A percentile compares a stretch with the other conserved stretches of the same genome.
Evolutionary conservation across 1,140 invertebrate genomes (phyloP).

Genomic region (Pseudomyrmex sp.): DNA sequence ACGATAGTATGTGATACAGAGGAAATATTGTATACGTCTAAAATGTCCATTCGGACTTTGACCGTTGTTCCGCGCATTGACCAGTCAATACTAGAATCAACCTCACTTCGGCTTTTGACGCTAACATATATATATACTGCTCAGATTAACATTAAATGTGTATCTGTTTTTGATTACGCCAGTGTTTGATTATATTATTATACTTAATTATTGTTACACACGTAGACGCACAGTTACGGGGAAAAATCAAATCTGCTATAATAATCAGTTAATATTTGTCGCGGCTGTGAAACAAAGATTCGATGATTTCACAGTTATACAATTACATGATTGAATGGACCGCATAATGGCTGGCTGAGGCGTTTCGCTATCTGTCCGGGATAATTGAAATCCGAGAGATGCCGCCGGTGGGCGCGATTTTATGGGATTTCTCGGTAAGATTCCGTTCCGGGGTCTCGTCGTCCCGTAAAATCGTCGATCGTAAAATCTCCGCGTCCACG

Average conservation of each 20-base stretch:
- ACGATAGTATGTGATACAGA: too few species aligned
- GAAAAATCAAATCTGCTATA: not conserved
- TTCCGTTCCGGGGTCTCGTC: not conserved
- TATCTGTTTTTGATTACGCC: too few species aligned
- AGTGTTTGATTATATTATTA: too few species aligned
- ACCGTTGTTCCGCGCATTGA: too few species aligned
- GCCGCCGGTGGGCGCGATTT: constrained; percentile 65
- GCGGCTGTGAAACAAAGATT: constrained; percentile 33
- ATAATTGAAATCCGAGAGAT: constrained; percentile 82
- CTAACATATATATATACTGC: too few species aligned
- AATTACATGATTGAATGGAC: constrained; percentile 80
- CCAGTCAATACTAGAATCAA: too few species aligned
- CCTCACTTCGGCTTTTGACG: too few species aligned
- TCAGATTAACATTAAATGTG: too few species aligned
- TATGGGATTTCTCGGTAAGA: constrained; percentile 74
- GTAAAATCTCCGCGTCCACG: constrained; percentile 61
- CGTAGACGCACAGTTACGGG: not conserved
- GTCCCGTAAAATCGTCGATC: not conserved
- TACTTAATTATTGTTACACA: too few species aligned
- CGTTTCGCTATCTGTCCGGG: constrained; percentile 66
- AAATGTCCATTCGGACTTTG: too few species aligned
- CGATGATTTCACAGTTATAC: constrained; percentile 76
- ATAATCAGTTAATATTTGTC: not conserved
- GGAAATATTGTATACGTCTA: too few species aligned
- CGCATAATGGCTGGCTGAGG: constrained; percentile 74